A percentile compares a stretch with the other conserved stretches of the same genome.
These are phyloP conservation scores for Monopterus albus DNA, from an alignment of 2,113 vertebrate genomes.

Conservation along the genomic window DNA sequence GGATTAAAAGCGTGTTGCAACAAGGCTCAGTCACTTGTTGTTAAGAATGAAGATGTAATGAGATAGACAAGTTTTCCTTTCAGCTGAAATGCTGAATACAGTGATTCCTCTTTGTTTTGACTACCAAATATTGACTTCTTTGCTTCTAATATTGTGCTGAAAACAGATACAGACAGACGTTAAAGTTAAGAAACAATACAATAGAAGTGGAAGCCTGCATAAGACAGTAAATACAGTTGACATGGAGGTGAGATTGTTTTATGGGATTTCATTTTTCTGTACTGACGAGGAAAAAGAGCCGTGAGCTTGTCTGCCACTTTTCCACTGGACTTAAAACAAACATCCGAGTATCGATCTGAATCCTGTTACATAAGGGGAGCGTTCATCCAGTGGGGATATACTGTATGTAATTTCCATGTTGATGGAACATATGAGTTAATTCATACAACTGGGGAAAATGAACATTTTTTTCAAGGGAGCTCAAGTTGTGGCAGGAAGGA, in stretches of 20 bases:
- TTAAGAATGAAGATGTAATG: constrained; percentile 27
- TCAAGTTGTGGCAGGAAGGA: constrained; percentile 69
- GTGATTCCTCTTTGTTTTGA: constrained; percentile 54
- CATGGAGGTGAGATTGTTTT: constrained; percentile 49
- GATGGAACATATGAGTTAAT: constrained; percentile 65
- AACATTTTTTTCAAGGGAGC: constrained; percentile 70
- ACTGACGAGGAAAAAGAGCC: constrained; percentile 67
- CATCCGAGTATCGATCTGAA: constrained; percentile 69
- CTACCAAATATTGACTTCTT: constrained; percentile 48
- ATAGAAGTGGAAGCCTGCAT: constrained; percentile 59
- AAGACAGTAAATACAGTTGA: constrained; percentile 11
- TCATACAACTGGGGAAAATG: constrained; percentile 56
- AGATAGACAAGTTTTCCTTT: constrained; percentile 41
- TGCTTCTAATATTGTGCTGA: constrained; percentile 34
- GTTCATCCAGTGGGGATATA: constrained; percentile 28
- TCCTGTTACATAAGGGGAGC: constrained; percentile 52
- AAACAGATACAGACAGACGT: constrained; percentile 21
- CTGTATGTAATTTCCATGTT: constrained; percentile 72
- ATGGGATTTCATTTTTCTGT: constrained; percentile 44
- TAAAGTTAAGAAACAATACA: constrained; percentile 41
- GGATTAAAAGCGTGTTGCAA: constrained; percentile 8
- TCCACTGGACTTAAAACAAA: constrained; percentile 66
- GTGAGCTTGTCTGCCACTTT: constrained; percentile 59
- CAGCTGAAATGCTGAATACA: constrained; percentile 29
- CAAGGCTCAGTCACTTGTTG: background rate